Evolutionary conservation across 37 sponge, comb jelly and placozoan species (phyloP), one percentile per base, ranked within the genome.

Genomic region (Tethya wilhelma): DNA sequence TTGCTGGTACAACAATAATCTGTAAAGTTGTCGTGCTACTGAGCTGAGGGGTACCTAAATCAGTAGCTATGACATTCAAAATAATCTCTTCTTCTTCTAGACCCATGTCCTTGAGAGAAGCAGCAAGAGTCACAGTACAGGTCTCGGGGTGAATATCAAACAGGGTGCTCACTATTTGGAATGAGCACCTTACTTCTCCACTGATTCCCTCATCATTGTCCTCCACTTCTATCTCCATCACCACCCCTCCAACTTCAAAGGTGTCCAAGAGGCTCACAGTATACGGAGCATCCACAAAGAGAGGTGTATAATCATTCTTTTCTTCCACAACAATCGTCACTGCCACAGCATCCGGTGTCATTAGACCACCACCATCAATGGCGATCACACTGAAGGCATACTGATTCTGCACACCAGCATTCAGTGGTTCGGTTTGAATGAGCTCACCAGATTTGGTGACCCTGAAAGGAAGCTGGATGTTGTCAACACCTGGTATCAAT

Each of bases 161-260:
- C n/a, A 58, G 33, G 4, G 56, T 8, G 38, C 3, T 38, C 1
- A 30, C 14, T 38, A 45, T 64, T 22, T 26, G 14, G n/a, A 81
- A 42, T 1, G 68, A 64, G 59, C 89, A 89, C 12, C 32, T 56
- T 1, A 66, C 29, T 6, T 45, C 11, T 38, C 89, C 89, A 73
- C 83, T 77, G 26, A 57, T 1, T 29, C 89, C 89, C n/a, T 44
- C 78, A 71, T 89, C 89, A 33, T n/a, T 59, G 66, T 89, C 89
- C 0, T 43, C 45, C 26, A 81, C 73, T 29, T 33, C 44, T 22
- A 81, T 38, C 0, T 55, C 59, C 32, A 74, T 55, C 14, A 59
- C 59, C 9, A 78, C 42, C 2, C 40, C 42, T 14, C 69, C 76
- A 46, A 12, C 22, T 25, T 40, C 46, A 1, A 44, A 14, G 25